Conservation (phyloP, 2,888 invertebrate species). For the Thumatha senex region DNA sequence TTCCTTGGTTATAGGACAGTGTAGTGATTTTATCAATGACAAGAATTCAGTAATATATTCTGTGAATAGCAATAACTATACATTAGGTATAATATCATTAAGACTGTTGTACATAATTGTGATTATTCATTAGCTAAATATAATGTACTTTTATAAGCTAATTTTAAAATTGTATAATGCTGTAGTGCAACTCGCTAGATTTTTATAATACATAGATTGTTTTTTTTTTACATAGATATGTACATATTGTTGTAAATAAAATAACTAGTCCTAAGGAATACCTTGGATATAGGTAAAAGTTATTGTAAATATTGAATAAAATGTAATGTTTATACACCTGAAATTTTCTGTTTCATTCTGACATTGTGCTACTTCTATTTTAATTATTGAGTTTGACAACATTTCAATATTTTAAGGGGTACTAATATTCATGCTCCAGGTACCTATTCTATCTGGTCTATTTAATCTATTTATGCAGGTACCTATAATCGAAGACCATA, state of each 20-base stretch:
- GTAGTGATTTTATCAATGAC: background rate
- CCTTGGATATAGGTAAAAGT: slow-evolving; percentile 49
- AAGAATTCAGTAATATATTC: slow-evolving; percentile 16
- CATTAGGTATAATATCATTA: slow-evolving; percentile 13
- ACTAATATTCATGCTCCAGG: no score
- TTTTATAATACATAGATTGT: slow-evolving; percentile 43
- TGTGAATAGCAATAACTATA: background rate
- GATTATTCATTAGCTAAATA: slow-evolving; percentile 22
- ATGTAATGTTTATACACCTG: slow-evolving; percentile 34
- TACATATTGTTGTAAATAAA: slow-evolving; percentile 58
- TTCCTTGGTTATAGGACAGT: no score
- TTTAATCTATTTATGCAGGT: no score
- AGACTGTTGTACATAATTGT: slow-evolving; percentile 42
- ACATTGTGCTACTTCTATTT: no score
- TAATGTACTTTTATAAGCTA: slow-evolving; percentile 18
- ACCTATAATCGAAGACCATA: no score
- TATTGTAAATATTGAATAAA: slow-evolving; percentile 60
- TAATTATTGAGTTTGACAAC: no score
- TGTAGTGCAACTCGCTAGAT: slow-evolving; percentile 33
- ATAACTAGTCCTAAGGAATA: slow-evolving; percentile 62
- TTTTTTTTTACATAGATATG: slow-evolving; percentile 36
- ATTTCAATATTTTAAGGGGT: no score
- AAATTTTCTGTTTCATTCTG: background rate
- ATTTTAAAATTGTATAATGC: slow-evolving; percentile 9
- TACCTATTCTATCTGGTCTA: no score